Base-by-base conservation (phyloP, 2,888 invertebrate genomes). In the Onchidella celtica region DNA sequence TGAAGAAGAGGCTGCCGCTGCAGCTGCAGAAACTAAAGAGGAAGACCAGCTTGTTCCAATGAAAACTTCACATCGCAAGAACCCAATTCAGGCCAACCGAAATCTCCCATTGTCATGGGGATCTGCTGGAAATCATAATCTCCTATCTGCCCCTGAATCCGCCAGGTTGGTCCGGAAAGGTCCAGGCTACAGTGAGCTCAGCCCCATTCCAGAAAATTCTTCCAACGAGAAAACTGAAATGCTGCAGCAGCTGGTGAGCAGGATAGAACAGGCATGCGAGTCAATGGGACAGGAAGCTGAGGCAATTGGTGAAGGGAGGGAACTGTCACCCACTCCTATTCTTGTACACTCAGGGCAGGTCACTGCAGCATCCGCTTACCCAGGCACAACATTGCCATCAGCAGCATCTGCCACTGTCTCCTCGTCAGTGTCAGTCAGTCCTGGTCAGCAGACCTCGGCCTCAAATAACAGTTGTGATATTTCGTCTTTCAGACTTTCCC, bases 111-210 rank as follows among this genome's bases (percentile, higher is more conserved):
- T 38, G 36, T 11, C 29, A 11, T 21, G 63, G 38, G 32, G 32
- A 11, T 24, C 78, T 29, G 34, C 55, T 3, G 69, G 61, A 1
- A 47, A 3, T 40, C 40, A 69, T 11, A 55, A 3, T 55, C 79
- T 73, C n/a, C 73, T 59, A 14, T 14, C 29, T 61, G 40, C 74
- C 32, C 74, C 70, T 27, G 61, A 61, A 3, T 11, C 38, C 21
- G 59, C 57, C 6, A 40, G 34, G 36, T 65, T 83, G 47, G 69
- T 89, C 65, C 87, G 88, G 78, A 83, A 90, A n/a, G 91, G 90
- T 29, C 91, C 91, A 2, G 91, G 90, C 3, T 90, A 87, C 80
- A 90, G 90, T 84, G 89, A 90, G 27, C 81, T 91, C 32, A 86
- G 88, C 59, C 87, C 85, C 0, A 83, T 85, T 6, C 76, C 82